Evolutionary conservation across 2,797 vertebrate genomes (phyloP), one percentile per base, ranked within the genome.

Genomic region (Scolopax rusticola): DNA sequence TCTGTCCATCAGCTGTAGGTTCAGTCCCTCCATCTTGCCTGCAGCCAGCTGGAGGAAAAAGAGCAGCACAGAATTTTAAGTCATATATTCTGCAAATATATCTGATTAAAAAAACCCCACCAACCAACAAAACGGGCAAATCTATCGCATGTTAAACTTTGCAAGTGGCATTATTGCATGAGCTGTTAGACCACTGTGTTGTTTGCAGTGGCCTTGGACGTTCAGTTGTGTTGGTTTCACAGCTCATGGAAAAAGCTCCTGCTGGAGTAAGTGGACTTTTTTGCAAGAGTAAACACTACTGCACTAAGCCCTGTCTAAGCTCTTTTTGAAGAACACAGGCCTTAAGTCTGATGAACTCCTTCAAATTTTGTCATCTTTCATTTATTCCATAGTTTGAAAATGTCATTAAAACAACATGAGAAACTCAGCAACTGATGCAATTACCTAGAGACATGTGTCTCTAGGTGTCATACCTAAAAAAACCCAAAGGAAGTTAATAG

Each of bases 141-240:
- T 7, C 12, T 32, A 4, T 30, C 57, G n/a, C 5, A 10, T 20
- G 18, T 76, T 73, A n/a, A 84, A 33, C 40, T 83, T 25, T 21
- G n/a, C 48, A 56, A 41, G 8, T 15, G 14, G 7, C 61, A n/a
- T 33, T 75, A 51, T 15, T 8, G 11, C 13, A 2, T 0, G 5
- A 43, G 40, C 43, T 87, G 53, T 53, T 45, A 65, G 50, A 36
- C 2, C 14, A 10, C 18, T 48, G 12, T 36, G 78, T 43, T 2
- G 1, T 75, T 61, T 61, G 47, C 61, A 41, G 2, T 19, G 33
- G 40, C 28, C 43, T 87, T 85, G 36, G 27, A 51, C 51, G 15
- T 41, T 78, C 41, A 25, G 33, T 21, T 19, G 9, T 10, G 18
- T 9, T 80, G 21, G 21, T 85, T 83, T 83, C 41, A 28, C 30